Percentiles rank a stretch among this genome's conserved stretches.
Conservation (phyloP, 1,140 invertebrate species). For the Caligus rogercresseyi region DNA sequence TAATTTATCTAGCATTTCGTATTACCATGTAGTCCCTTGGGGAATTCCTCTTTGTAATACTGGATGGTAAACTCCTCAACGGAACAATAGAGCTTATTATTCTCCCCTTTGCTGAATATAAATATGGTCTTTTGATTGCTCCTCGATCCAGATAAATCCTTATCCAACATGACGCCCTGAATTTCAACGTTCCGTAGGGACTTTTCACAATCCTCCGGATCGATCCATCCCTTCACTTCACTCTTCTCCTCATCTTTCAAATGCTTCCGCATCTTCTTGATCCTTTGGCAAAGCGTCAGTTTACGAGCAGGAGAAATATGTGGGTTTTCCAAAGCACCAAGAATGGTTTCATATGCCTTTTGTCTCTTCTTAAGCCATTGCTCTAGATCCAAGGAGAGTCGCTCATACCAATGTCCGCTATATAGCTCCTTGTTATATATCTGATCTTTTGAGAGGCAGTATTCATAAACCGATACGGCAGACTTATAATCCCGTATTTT, state of each 20-base stretch:
- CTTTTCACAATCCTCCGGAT: background rate
- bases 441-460: constrained; percentile 30
- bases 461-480: constrained; percentile 32
- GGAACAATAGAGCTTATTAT: constrained; percentile 25
- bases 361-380: constrained; percentile 34
- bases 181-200: background rate
- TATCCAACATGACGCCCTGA: background rate
- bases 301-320: constrained; percentile 30
- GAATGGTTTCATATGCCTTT: constrained; percentile 29
- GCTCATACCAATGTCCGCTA: constrained; percentile 36
- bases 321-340: constrained; percentile 29
- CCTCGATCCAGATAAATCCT: background rate
- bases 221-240: background rate
- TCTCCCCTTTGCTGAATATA: constrained; percentile 19
- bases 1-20: too few relatives aligned
- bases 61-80: constrained; percentile 37
- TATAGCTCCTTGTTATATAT: constrained; percentile 30
- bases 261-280: constrained; percentile 21
- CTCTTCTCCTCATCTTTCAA: background rate
- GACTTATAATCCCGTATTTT: constrained; percentile 30
- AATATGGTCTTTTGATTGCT: constrained; percentile 21
- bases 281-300: constrained; percentile 31
- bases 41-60: constrained; percentile 32
- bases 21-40: constrained; percentile 39
- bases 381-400: constrained; percentile 35